phyloP scores from a whole-genome alignment of 2,113 vertebrate species.

The Coracopsis vasa region DNA sequence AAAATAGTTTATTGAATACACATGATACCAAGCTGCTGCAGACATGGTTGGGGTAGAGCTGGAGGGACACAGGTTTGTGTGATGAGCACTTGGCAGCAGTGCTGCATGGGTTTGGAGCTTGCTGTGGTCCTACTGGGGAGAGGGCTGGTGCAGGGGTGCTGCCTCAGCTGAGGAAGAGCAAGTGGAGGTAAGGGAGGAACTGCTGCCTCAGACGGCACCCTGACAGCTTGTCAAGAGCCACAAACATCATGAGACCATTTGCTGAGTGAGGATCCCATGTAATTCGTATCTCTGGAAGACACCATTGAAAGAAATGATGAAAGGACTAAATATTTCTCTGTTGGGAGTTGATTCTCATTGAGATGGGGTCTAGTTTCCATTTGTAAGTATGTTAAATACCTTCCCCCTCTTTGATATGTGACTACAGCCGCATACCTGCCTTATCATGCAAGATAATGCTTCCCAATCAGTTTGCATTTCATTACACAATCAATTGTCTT shows the following conservation, averaged over 20 bases:
- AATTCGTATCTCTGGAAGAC: neutral
- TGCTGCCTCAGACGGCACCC: neutral
- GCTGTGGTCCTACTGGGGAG: neutral
- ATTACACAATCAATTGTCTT: neutral
- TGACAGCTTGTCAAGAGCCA: accelerated
- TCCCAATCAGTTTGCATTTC: neutral
- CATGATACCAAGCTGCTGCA: neutral
- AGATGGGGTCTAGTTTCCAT: neutral
- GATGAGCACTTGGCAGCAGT: accelerated
- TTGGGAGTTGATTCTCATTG: neutral
- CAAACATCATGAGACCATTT: accelerated
- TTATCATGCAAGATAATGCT: neutral
- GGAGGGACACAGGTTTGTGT: accelerated
- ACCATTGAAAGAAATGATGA: neutral
- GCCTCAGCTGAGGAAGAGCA: neutral
- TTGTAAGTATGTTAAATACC: neutral
- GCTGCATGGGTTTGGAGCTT: accelerated
- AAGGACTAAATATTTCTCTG: neutral
- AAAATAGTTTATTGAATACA: neutral
- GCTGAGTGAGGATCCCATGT: neutral
- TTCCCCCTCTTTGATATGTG: neutral
- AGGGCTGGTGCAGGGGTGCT: accelerated
- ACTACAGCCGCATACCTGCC: neutral
- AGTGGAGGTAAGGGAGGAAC: accelerated
- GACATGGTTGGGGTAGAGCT: neutral